Evolutionary conservation across 2,888 invertebrate genomes (phyloP).

Genomic region (Odontocerum albicorne): DNA sequence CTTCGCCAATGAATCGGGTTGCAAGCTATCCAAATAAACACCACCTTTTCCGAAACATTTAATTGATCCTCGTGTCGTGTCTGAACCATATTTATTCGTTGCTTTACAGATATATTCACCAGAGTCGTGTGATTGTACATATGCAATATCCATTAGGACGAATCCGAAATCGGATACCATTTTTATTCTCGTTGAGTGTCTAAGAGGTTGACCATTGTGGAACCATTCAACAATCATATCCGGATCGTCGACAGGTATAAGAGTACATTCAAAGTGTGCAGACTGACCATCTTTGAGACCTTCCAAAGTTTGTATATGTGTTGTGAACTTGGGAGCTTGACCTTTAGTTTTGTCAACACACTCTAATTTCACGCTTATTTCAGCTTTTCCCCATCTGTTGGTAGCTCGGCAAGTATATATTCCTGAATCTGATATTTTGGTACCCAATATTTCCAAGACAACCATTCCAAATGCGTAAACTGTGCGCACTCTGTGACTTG

Average conservation of each 20-base stretch:
- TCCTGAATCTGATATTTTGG: slow-evolving; percentile 90
- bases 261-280: slow-evolving; percentile 93
- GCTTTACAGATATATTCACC: slow-evolving; percentile 94
- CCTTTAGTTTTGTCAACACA: slow-evolving; percentile 84
- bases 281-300: slow-evolving; percentile 91
- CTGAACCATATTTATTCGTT: slow-evolving; percentile 88
- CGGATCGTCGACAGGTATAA: slow-evolving; percentile 93
- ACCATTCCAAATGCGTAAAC: slow-evolving; percentile 98
- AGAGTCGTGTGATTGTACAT: slow-evolving; percentile 88
- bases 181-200: slow-evolving; percentile 88
- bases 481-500: slow-evolving; percentile 87
- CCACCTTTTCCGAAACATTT: slow-evolving; percentile 83
- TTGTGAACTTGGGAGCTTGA: slow-evolving; percentile 85
- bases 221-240: slow-evolving; percentile 96
- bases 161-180: slow-evolving; percentile 95
- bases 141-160: slow-evolving; percentile 92
- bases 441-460: slow-evolving; percentile 92
- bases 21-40: slow-evolving; percentile 85
- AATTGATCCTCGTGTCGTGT: slow-evolving; percentile 82
- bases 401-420: slow-evolving; percentile 86
- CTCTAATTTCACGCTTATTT: slow-evolving; percentile 79
- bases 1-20: slow-evolving; percentile 86
- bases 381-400: slow-evolving; percentile 86
- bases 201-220: slow-evolving; percentile 87
- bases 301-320: slow-evolving; percentile 81